Conservation (phyloP, 2,797 vertebrate species). For the Phataginus tricuspis region DNA sequence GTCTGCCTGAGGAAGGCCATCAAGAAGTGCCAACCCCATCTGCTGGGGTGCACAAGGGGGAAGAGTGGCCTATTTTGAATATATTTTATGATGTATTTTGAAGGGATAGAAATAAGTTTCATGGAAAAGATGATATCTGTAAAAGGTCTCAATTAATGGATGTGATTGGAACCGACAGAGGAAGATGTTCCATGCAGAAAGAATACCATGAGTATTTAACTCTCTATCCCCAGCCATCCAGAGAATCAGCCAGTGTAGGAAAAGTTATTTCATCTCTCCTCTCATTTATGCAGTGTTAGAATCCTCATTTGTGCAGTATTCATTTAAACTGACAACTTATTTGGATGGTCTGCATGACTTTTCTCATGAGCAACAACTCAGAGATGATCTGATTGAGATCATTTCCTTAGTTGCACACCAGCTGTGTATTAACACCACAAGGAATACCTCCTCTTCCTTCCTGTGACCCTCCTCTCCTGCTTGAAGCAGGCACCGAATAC, state of each 20-base stretch:
- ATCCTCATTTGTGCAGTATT: neutral
- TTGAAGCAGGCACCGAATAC: neutral
- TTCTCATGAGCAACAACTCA: neutral
- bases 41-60: neutral
- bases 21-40: neutral
- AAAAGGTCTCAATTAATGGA: neutral
- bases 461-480: rapidly evolving
- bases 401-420: neutral
- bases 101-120: neutral
- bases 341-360: neutral
- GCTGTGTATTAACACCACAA: neutral
- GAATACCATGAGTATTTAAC: too few species aligned
- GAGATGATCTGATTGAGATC: neutral
- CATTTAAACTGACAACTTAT: neutral
- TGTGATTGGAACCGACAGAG: neutral
- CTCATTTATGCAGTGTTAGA: neutral
- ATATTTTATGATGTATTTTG: neutral
- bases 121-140: neutral
- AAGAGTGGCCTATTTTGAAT: rapidly evolving
- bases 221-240: neutral
- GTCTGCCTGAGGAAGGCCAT: neutral
- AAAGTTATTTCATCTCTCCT: neutral
- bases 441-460: neutral
- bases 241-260: neutral
- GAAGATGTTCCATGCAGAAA: neutral